Evolutionary conservation across 2,888 invertebrate genomes (phyloP), one percentile per base, ranked within the genome.

Genomic region (Leucophenga maculata): DNA sequence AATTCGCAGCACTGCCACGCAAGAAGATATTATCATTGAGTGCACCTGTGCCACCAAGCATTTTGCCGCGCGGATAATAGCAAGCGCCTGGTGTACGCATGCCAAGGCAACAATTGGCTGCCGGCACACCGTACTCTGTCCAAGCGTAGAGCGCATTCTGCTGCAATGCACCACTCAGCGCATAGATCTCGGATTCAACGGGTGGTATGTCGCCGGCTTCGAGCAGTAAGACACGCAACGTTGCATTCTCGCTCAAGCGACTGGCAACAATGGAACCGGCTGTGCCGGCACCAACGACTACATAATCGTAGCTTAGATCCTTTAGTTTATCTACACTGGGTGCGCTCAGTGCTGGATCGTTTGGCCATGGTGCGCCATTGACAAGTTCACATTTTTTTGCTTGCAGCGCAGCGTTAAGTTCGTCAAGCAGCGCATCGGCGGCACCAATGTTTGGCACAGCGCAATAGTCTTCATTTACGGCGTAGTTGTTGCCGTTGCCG

Each of bases 161-260:
- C 20, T 84, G 81, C 59, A 86, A 9, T 1, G 74, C 60, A 8
- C 75, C 72, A 3, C 79, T 82, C 0, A 84, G 48, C 0, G 72
- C 65, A 1, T 85, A 86, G 13, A 88, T 81, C 81, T 88, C 87
- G 1, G 85, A 83, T 60, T 88, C 86, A 14, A 84, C 90, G 87
- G 73, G 92, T 85, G 88, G 88, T 85, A 93, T 91, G 0, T 91
- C 92, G 39, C 96, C 96, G 65, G 94, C 95, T 89, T 96, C 96
- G 70, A 96, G 86, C 20, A 96, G 89, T 46, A 96, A 89, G 0
- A 94, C 92, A 72, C 91, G 93, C 92, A 94, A 94, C 52, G 91
- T 88, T 1, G 91, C 90, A 67, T 93, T 90, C 86, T 95, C 95
- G 39, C 93, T 93, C 60, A 96, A 89, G 0, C 94, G 88, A 75